Evolutionary conservation across 2,113 vertebrate species (phyloP).

Genomic region (Ailurus styani): DNA sequence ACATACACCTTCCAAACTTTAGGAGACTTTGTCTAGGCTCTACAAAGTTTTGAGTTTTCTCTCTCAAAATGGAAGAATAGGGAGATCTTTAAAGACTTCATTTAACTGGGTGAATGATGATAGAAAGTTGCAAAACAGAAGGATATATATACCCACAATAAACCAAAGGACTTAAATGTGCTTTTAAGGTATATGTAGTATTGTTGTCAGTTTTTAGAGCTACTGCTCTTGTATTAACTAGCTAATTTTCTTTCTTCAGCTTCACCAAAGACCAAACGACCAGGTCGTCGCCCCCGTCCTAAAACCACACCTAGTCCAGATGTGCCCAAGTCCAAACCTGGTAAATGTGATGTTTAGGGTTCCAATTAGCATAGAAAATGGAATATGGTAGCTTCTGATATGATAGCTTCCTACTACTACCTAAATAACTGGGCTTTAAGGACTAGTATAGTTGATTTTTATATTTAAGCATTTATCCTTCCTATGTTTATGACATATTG

Average conservation of each 20-base stretch:
- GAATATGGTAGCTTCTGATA: background rate
- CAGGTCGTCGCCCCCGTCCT: slow-evolving; percentile 66
- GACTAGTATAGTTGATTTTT: background rate
- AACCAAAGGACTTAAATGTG: background rate
- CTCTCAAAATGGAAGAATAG: background rate
- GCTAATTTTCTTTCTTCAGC: slow-evolving; percentile 76
- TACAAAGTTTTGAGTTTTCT: background rate
- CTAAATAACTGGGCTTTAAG: background rate
- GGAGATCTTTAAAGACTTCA: background rate
- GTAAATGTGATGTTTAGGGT: slow-evolving; percentile 77
- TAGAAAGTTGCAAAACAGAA: background rate
- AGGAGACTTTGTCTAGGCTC: background rate
- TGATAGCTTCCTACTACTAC: background rate
- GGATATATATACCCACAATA: background rate
- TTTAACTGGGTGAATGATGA: background rate
- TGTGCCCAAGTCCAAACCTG: slow-evolving; percentile 73
- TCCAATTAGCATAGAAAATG: background rate
- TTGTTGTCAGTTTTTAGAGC: background rate
- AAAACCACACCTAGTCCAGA: slow-evolving; percentile 77
- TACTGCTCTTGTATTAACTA: background rate
- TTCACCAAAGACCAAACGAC: slow-evolving; percentile 68
- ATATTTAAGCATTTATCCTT: background rate
- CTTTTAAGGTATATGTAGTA: background rate
- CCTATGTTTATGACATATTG: background rate
- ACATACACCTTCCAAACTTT: background rate